phyloP scores from a whole-genome alignment of 2,113 vertebrate species.

The Numenius arquata region DNA sequence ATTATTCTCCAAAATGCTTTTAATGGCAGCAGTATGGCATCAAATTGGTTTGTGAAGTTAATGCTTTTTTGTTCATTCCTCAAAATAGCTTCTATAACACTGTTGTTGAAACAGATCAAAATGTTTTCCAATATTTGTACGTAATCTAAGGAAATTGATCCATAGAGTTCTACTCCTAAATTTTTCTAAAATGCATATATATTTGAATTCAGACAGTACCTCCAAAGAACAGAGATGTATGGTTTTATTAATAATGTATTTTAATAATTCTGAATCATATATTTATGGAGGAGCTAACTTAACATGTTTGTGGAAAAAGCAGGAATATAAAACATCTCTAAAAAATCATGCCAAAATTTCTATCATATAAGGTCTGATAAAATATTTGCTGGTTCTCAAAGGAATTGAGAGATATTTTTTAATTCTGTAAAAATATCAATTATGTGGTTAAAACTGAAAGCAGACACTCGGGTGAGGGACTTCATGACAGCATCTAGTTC shows the following conservation, averaged over 20 bases:
- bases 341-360: background rate
- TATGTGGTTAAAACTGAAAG: background rate
- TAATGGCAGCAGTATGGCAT: background rate
- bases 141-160: background rate
- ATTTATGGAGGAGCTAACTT: background rate
- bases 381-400: background rate
- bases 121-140: background rate
- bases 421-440: background rate
- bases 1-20: background rate
- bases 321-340: background rate
- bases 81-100: background rate
- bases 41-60: background rate
- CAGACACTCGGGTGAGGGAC: background rate
- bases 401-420: background rate
- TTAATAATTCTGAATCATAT: background rate
- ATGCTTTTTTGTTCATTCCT: background rate
- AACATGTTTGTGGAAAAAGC: background rate
- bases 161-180: background rate
- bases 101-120: background rate
- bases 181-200: background rate
- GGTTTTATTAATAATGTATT: background rate
- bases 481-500: background rate
- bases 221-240: background rate
- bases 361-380: background rate
- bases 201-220: background rate